Percentiles rank a stretch among this genome's conserved stretches.
These are phyloP conservation scores for Erannis defoliaria DNA, from an alignment of 2,888 invertebrate genomes.

Conservation along the genomic window DNA sequence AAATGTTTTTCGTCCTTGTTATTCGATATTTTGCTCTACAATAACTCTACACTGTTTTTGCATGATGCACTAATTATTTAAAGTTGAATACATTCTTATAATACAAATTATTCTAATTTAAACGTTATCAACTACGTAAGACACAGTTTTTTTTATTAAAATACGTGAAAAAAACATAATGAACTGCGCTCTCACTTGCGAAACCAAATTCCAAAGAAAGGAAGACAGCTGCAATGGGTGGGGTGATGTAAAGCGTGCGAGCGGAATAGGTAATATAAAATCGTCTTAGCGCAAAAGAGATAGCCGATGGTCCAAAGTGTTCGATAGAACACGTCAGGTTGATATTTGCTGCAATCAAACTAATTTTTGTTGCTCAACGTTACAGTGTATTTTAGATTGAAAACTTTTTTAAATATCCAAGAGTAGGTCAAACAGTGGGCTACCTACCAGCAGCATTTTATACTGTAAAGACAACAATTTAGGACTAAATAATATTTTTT, in stretches of 20 bases:
- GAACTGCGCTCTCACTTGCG: slow-evolving; percentile 55
- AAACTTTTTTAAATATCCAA: not conserved
- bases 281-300: slow-evolving; percentile 56
- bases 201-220: slow-evolving; percentile 63
- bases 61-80: slow-evolving; percentile 25
- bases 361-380: not conserved
- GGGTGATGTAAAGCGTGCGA: slow-evolving; percentile 62
- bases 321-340: slow-evolving; percentile 53
- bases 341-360: slow-evolving; percentile 21
- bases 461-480: no score
- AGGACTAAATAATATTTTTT: no score
- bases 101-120: not conserved
- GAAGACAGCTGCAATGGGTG: slow-evolving; percentile 62
- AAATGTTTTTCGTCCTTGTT: slow-evolving; percentile 75
- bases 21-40: slow-evolving; percentile 52
- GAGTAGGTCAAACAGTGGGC: slow-evolving; percentile 18
- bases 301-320: slow-evolving; percentile 59
- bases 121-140: not conserved
- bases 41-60: slow-evolving; percentile 39
- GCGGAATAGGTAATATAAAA: slow-evolving; percentile 36
- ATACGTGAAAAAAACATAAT: slow-evolving; percentile 46
- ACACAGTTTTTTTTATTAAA: slow-evolving; percentile 13
- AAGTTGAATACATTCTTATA: not conserved
- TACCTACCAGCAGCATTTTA: no score
- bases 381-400: slow-evolving; percentile 25